Base-by-base conservation (phyloP, 2,113 vertebrate species). In the Pollachius pollachius region DNA sequence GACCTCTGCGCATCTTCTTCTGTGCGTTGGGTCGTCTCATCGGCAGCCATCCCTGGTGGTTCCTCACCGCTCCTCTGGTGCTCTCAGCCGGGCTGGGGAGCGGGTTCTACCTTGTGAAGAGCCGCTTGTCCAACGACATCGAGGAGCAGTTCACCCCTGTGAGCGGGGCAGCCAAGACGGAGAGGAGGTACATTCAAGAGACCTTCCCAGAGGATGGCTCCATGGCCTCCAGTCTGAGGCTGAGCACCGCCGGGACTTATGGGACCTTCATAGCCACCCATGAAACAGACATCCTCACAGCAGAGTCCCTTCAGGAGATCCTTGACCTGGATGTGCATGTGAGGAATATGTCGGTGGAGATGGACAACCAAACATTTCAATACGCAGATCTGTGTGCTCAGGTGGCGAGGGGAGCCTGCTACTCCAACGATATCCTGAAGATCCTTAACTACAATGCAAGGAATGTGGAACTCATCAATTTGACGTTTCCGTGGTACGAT, bases 81-180 rank as follows among this genome's bases (percentile, higher is more conserved):
- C 58, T 94, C 25, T 92, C 93, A 0, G 77, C 65, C 7, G 64
- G 73, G 3, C 87, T 95, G 9, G 91, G 94, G 25, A 85, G 85
- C 0, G 94, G 94, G 2, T 93, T 95, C 60, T 11, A 78, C 7
- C 89, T 89, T 75, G 73, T 94, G 11, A 56, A 76, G 2, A 58
- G 74, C 5, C 81, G 73, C 3, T 19, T 82, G 37, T 81, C 85
- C 0, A 92, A 94, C 25, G 70, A 92, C 64, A 92, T 95, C 1
- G 92, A 94, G 77, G 68, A 77, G 3, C 91, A 95, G 78, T 95
- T 95, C 84, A 95, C 93, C 0, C 94, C 93, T 0, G 56, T 79
- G 0, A 0, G 84, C 11, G 93, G 94, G 0, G 89, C 59, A 0
- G 94, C 93, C 74, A 96, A 96, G 81, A 65, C 30, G 0, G 94